Evolutionary conservation across 2,888 invertebrate species (phyloP).

Genomic region (Scaptomyza reducta): DNA sequence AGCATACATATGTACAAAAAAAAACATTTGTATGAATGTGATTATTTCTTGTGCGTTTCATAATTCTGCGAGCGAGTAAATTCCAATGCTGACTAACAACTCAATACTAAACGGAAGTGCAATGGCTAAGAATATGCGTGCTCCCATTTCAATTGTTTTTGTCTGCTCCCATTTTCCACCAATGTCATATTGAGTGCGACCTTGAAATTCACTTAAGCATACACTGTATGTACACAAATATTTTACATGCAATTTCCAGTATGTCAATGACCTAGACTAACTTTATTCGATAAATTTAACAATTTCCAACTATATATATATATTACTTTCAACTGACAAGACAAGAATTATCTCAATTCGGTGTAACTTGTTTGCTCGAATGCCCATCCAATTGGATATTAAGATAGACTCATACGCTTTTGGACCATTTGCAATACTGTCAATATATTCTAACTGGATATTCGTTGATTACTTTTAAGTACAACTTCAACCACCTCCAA

Average conservation of each 20-base stretch:
- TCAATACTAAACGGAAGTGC: slow-evolving; percentile 60
- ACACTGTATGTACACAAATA: slow-evolving; percentile 2
- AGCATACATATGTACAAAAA: slow-evolving; percentile 14
- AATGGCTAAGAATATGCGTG: slow-evolving; percentile 28
- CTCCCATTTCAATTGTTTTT: slow-evolving; percentile 21
- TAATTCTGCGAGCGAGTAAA: slow-evolving; percentile 47
- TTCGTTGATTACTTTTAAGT: slow-evolving; percentile 9
- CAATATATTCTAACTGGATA: background rate
- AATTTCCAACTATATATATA: background rate
- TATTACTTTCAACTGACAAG: background rate
- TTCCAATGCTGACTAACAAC: slow-evolving; percentile 60
- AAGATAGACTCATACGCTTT: too few species aligned
- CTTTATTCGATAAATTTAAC: slow-evolving; percentile 1
- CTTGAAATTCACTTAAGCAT: slow-evolving; percentile 61
- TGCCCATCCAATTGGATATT: too few species aligned
- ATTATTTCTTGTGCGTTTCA: slow-evolving; percentile 59
- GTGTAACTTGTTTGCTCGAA: too few species aligned
- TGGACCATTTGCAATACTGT: too few species aligned
- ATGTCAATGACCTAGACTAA: slow-evolving; percentile 72
- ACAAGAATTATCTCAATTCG: background rate
- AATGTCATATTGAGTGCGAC: slow-evolving; percentile 67
- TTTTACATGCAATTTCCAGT: slow-evolving; percentile 47
- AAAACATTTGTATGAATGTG: slow-evolving; percentile 12
- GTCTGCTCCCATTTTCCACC: slow-evolving; percentile 56
- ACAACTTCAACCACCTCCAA: slow-evolving; percentile 21